Conservation (phyloP, 2,113 vertebrate genomes). For the Telmatochromis sp. region DNA sequence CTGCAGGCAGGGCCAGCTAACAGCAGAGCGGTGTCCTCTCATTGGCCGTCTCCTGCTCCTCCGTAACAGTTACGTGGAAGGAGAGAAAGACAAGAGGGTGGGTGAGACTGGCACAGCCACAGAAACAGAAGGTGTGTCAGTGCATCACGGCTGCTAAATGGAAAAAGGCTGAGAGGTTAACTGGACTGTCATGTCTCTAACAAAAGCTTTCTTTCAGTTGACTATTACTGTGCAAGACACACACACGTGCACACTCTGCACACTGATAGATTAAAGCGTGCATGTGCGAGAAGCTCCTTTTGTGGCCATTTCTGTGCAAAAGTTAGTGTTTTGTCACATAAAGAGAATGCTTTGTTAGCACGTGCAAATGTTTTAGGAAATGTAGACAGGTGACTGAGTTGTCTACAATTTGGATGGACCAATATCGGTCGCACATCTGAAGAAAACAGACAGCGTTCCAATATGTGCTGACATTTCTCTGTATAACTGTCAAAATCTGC, state of each 20-base stretch:
- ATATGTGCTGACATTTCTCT: not conserved
- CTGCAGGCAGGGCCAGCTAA: not conserved
- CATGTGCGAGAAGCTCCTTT: not conserved
- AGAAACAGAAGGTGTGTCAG: not conserved
- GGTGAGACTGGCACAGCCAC: not conserved
- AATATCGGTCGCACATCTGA: not conserved
- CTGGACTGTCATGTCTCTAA: not conserved
- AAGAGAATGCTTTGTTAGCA: not conserved
- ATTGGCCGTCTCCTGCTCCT: conserved; percentile 3
- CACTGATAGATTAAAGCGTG: not conserved
- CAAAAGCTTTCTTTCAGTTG: not conserved
- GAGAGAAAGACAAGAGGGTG: conserved; percentile 8
- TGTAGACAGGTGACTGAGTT: not conserved
- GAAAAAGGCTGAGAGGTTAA: conserved; percentile 1
- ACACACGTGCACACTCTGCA: not conserved
- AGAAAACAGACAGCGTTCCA: not conserved
- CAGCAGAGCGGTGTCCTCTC: not conserved
- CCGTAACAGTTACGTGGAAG: conserved; percentile 1
- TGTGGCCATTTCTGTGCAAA: not conserved
- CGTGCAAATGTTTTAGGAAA: not conserved
- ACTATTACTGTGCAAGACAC: not conserved
- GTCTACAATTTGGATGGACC: not conserved
- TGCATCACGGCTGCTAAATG: not conserved
- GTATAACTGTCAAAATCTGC: not conserved
- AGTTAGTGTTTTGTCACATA: not conserved